Percentiles rank a stretch among this genome's conserved stretches.
These are phyloP conservation scores for Cybosia mesomella DNA, from an alignment of 2,888 invertebrate genomes.

Conservation along the genomic window DNA sequence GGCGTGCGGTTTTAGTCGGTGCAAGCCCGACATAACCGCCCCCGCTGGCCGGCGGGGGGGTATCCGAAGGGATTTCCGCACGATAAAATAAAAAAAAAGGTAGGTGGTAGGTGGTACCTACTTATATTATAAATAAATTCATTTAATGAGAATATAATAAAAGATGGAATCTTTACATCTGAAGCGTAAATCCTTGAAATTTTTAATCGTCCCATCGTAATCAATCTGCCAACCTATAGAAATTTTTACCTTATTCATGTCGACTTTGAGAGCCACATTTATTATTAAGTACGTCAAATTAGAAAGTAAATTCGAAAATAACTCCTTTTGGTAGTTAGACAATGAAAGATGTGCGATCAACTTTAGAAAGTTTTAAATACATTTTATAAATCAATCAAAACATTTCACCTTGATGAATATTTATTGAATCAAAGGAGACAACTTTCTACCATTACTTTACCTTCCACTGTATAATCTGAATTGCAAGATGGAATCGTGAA, in stretches of 20 bases:
- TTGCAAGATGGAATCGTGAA: conserved; percentile 26
- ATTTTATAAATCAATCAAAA: conserved; percentile 74
- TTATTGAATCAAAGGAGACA: conserved; percentile 53
- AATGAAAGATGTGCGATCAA: conserved; percentile 66
- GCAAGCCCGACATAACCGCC: too few relatives aligned
- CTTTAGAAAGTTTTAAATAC: conserved; percentile 68
- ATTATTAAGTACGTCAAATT: background rate
- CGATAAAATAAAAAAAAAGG: too few relatives aligned
- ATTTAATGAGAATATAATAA: background rate
- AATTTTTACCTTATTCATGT: background rate
- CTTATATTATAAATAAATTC: background rate
- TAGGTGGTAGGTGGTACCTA: too few relatives aligned
- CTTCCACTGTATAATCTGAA: conserved; percentile 35
- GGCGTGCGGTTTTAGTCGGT: too few relatives aligned
- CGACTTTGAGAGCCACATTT: background rate
- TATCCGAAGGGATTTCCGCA: too few relatives aligned
- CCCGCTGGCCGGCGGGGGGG: too few relatives aligned
- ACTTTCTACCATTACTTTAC: conserved; percentile 52
- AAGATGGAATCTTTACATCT: background rate
- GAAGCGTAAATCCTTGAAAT: background rate
- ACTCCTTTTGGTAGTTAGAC: conserved; percentile 45
- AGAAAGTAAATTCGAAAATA: conserved; percentile 47
- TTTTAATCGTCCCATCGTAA: background rate
- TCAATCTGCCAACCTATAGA: too few relatives aligned
- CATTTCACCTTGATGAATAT: conserved; percentile 73